phyloP scores from a whole-genome alignment of 2,797 vertebrate species.

The Sebastes hubbsi region DNA sequence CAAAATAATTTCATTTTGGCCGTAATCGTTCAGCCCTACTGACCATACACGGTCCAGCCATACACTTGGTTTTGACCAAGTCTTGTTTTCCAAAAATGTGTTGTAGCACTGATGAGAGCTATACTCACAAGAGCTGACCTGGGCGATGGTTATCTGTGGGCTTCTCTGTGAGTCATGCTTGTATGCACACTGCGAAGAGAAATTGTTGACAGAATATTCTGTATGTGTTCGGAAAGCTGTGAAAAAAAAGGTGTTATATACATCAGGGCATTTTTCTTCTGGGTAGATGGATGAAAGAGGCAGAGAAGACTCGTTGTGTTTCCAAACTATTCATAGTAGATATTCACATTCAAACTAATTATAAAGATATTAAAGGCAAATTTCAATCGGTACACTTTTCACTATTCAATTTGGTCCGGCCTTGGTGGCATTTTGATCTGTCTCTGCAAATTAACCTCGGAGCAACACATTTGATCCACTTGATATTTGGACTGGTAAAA shows the following conservation, averaged over 20 bases:
- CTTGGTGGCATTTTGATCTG: slow-evolving; percentile 41
- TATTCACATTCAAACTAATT: neutral
- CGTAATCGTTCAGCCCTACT: too few relatives aligned
- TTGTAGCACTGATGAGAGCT: neutral
- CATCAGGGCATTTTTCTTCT: neutral
- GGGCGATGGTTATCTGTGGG: neutral
- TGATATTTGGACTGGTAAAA: slow-evolving; percentile 63
- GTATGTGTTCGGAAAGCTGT: neutral
- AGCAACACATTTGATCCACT: slow-evolving; percentile 54
- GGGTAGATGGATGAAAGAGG: neutral
- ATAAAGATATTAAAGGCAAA: neutral
- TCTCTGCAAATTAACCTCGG: slow-evolving; percentile 60
- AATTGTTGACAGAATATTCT: neutral
- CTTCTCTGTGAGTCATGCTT: neutral
- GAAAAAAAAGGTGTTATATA: neutral
- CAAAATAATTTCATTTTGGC: too few relatives aligned
- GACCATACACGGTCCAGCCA: too few relatives aligned
- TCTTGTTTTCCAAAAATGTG: too few relatives aligned
- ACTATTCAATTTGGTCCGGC: slow-evolving; percentile 31
- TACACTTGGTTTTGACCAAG: too few relatives aligned
- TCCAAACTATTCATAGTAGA: neutral
- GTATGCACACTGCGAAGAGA: neutral
- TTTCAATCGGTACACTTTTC: slow-evolving; percentile 6
- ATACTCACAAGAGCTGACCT: neutral
- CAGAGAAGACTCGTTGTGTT: neutral